Evolutionary conservation across 2,113 vertebrate species (phyloP).

Genomic region (Notarius quadriscutis): DNA sequence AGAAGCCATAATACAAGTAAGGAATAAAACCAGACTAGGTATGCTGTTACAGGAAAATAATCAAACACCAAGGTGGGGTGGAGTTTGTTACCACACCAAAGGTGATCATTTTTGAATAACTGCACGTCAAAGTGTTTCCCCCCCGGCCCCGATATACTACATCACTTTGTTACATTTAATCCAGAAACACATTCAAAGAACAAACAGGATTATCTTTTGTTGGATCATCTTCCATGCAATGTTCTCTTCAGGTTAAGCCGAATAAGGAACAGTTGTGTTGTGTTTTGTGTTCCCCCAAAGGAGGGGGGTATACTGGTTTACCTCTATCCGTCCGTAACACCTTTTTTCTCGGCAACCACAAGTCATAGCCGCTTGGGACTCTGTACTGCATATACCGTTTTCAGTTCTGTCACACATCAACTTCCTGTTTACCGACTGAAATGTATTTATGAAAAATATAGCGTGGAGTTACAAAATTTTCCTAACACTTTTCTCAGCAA

Average conservation of each 20-base stretch:
- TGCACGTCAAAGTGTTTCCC: not conserved
- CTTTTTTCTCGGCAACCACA: no score
- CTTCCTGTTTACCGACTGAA: no score
- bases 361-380: no score
- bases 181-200: not conserved
- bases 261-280: not conserved
- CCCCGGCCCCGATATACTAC: not conserved
- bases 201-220: not conserved
- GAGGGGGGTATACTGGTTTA: no score
- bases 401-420: no score
- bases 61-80: not conserved
- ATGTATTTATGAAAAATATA: no score
- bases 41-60: not conserved
- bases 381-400: no score
- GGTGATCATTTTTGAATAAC: not conserved
- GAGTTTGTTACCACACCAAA: not conserved
- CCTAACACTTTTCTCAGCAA: no score
- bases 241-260: not conserved
- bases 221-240: not conserved
- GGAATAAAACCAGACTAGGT: not conserved
- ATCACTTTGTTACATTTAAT: not conserved
- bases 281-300: not conserved
- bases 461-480: no score
- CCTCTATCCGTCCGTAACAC: no score
- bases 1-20: not conserved